These are phyloP conservation scores for Heteractis magnifica DNA, from an alignment of 92 coral and sea anemone genomes.

Conservation along the genomic window DNA sequence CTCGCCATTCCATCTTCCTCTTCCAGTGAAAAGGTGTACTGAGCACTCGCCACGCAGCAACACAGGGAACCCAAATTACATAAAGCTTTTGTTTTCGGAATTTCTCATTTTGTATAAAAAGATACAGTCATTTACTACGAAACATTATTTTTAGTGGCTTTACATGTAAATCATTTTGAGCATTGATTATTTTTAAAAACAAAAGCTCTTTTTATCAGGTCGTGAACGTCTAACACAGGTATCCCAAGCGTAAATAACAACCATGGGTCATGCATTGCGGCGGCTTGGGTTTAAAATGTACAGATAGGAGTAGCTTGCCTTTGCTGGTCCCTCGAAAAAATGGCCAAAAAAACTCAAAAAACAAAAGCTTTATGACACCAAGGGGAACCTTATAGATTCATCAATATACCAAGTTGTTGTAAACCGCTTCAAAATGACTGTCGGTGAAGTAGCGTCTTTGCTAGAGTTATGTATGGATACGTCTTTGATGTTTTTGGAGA, in stretches of 20 bases:
- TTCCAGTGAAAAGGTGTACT: background rate
- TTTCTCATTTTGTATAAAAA: background rate
- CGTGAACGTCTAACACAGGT: background rate
- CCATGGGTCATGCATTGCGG: conserved; percentile 19
- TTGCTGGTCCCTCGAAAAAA: conserved; percentile 18
- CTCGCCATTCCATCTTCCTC: conserved; percentile 73
- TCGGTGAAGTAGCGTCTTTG: conserved; percentile 62
- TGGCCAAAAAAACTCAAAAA: conserved; percentile 7
- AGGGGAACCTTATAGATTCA: background rate
- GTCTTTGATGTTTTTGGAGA: conserved; percentile 65
- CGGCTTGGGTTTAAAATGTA: background rate
- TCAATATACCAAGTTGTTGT: background rate
- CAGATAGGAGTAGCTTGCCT: background rate
- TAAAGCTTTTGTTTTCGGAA: background rate
- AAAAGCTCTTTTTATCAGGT: background rate
- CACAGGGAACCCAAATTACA: conserved; percentile 28
- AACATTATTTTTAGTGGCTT: background rate
- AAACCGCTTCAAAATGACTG: conserved; percentile 45
- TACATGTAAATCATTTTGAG: too few relatives aligned
- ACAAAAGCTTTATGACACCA: background rate
- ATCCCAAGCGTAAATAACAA: conserved; percentile 7
- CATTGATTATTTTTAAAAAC: background rate
- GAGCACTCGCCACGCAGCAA: conserved; percentile 21
- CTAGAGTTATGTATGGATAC: conserved; percentile 67
- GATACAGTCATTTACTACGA: background rate